phyloP scores from a whole-genome alignment of 2,113 vertebrate genomes.

The Herpetotheres cachinnans region DNA sequence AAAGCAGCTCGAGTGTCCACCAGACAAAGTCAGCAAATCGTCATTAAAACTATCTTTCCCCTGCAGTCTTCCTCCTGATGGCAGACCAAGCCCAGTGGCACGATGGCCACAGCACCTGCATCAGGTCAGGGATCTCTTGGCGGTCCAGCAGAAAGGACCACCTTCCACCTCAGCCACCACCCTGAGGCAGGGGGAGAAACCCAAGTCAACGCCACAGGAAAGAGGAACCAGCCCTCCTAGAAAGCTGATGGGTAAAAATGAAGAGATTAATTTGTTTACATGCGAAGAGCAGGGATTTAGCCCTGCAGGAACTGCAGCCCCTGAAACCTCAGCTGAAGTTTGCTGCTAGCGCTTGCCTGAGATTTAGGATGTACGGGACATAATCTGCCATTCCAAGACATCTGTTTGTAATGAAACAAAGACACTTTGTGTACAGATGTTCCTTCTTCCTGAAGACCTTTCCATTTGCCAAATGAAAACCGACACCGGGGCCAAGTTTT shows the following conservation, averaged over 20 bases:
- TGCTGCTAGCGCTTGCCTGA: neutral
- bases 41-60: neutral
- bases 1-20: neutral
- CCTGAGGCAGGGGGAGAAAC: neutral
- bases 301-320: neutral
- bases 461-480: conserved; percentile 63
- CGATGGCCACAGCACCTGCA: neutral
- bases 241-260: neutral
- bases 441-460: conserved; percentile 56
- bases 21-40: neutral
- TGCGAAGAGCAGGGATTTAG: neutral
- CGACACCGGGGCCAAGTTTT: neutral
- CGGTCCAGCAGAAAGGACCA: neutral
- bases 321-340: neutral
- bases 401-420: conserved; percentile 77
- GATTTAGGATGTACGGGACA: conserved; percentile 49
- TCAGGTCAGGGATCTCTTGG: rapidly evolving
- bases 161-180: neutral
- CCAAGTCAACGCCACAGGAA: rapidly evolving
- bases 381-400: conserved; percentile 72
- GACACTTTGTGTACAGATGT: conserved; percentile 76
- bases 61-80: rapidly evolving
- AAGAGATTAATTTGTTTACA: neutral
- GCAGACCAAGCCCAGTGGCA: neutral
- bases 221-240: neutral